Conservation (phyloP, 2,113 vertebrate species). For the Fregata magnificens region DNA sequence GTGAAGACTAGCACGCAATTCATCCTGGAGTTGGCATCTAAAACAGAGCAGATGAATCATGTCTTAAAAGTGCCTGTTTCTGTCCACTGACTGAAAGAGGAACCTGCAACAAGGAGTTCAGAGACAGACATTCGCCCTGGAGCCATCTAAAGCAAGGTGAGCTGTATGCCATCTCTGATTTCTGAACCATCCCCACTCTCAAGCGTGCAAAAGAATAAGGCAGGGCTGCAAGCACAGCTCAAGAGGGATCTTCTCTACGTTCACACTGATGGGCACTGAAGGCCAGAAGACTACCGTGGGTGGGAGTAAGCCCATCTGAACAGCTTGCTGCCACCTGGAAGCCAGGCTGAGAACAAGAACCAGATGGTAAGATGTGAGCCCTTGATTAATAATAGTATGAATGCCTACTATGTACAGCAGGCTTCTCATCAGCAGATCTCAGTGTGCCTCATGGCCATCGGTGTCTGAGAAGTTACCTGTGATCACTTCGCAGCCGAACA, state of each 20-base stretch:
- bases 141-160: background rate
- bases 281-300: background rate
- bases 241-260: accelerated
- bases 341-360: background rate
- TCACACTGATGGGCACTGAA: background rate
- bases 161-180: background rate
- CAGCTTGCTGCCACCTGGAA: conserved; percentile 11
- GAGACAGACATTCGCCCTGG: background rate
- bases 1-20: background rate
- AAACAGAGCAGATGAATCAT: background rate
- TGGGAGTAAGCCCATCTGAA: background rate
- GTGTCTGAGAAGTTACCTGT: background rate
- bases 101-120: background rate
- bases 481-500: background rate
- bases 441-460: accelerated
- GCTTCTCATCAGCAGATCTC: background rate
- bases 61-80: background rate
- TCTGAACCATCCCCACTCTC: background rate
- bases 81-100: background rate
- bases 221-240: background rate
- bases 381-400: background rate
- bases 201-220: background rate
- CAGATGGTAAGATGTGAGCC: background rate
- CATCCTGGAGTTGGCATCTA: background rate
- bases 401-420: background rate